Evolutionary conservation across 2,113 vertebrate genomes (phyloP), one percentile per base, ranked within the genome.

Genomic region (Strix uralensis): DNA sequence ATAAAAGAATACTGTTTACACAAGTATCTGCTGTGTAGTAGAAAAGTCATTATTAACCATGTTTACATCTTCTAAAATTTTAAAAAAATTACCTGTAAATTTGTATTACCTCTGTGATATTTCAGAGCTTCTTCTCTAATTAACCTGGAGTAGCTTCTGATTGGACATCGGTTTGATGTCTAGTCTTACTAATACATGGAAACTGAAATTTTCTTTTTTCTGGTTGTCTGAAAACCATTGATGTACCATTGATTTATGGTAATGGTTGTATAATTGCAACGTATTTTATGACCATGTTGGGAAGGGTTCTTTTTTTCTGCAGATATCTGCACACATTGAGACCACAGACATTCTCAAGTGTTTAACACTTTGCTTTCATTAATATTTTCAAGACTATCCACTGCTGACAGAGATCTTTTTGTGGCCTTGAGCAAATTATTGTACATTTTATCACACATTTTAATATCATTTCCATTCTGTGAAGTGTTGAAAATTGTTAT

Each of bases 1-100:
- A 77, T 26, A 49, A 79, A 89, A 79, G 11, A 84, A 80, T 46
- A 46, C 22, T 83, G 32, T 94, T 96, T 90, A 91, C 46, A 75
- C 71, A 90, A 93, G n/a, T 88, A 40, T 94, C 71, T 83, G 11
- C 27, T 22, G 4, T 78, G 29, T 58, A 40, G 26, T 73, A 90
- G 55, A 81, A 83, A 92, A 84, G 42, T 65, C 32, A 82, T 85
- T 91, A 71, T 81, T 81, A 69, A 46, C 69, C 5, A 52, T 63
- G 11, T 9, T 80, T 88, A 22, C 27, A 95, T 54, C 5, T 80
- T 72, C 4, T 18, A 67, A 94, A 77, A 51, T 34, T 72, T 63
- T 22, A 63, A 11, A 74, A n/a, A 86, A 74, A 13, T 2, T 46
- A 7, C 46, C 61, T 73, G 6, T 59, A 88, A n/a, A 74, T 96